phyloP scores from a whole-genome alignment of 2,113 vertebrate species.

The Paramormyrops kingsleyae region DNA sequence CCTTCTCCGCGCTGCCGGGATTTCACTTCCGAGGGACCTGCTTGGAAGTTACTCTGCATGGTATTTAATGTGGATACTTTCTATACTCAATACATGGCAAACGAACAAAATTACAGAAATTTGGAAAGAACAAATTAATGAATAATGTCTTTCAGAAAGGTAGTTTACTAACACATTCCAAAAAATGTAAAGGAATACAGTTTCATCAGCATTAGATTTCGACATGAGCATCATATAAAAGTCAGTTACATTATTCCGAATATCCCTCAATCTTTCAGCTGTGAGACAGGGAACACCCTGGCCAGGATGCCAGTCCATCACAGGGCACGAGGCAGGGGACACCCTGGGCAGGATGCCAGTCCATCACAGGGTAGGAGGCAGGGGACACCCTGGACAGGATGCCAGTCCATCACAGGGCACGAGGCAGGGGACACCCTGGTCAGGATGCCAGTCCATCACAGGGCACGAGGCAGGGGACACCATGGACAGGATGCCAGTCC shows the following conservation, averaged over 20 bases:
- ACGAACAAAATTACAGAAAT: neutral
- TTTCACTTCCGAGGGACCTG: neutral
- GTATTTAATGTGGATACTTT: neutral
- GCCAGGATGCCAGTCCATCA: neutral
- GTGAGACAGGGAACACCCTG: neutral
- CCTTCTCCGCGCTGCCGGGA: neutral
- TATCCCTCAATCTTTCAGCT: no score
- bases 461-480: no score
- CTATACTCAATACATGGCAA: neutral
- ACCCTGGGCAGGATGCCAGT: no score
- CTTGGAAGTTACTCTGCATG: neutral
- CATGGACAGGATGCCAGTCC: no score
- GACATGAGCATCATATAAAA: neutral
- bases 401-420: no score
- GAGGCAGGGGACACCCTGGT: no score
- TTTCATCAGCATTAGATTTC: neutral
- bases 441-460: neutral
- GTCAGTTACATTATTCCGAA: neutral
- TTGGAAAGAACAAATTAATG: neutral
- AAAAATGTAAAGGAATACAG: neutral
- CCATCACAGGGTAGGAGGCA: no score
- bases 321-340: no score
- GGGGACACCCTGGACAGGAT: no score
- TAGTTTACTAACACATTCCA: neutral
- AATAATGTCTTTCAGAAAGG: neutral